A percentile compares a stretch with the other conserved stretches of the same genome.
Evolutionary conservation across 2,888 invertebrate species (phyloP).

Genomic region (Diabrotica balteata): DNA sequence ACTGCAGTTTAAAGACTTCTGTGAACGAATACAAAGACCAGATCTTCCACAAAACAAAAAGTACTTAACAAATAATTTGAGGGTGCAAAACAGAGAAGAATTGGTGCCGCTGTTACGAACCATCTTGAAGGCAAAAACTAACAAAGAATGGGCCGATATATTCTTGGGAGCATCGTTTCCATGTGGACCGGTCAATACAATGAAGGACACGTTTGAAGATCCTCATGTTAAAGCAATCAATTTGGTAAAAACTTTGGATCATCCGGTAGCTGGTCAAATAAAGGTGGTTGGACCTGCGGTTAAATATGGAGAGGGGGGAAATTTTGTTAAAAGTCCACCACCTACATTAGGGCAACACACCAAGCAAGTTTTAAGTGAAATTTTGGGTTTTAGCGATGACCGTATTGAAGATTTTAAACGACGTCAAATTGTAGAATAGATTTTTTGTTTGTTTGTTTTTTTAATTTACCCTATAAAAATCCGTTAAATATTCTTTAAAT

Average conservation of each 20-base stretch:
- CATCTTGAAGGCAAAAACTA: constrained; percentile 68
- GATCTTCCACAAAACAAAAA: constrained; percentile 69
- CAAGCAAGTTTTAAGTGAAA: constrained; percentile 70
- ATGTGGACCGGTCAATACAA: constrained; percentile 87
- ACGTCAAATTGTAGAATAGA: constrained; percentile 62
- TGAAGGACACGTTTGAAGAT: constrained; percentile 86
- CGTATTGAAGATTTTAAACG: constrained; percentile 65
- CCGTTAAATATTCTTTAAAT: no score
- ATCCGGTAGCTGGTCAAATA: constrained; percentile 73
- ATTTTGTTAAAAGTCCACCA: constrained; percentile 76
- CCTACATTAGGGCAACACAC: constrained; percentile 92
- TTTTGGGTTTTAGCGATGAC: constrained; percentile 70
- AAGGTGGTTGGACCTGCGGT: constrained; percentile 89
- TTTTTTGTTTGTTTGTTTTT: background rate
- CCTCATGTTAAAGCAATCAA: constrained; percentile 79
- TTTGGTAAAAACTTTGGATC: constrained; percentile 75
- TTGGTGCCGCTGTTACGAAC: constrained; percentile 70
- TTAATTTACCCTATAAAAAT: background rate
- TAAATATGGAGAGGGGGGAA: constrained; percentile 75
- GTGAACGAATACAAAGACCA: constrained; percentile 67
- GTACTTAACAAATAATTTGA: constrained; percentile 74
- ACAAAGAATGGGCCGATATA: constrained; percentile 75
- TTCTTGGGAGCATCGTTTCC: constrained; percentile 83
- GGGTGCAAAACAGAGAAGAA: constrained; percentile 79
- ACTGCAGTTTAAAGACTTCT: constrained; percentile 77